Percentiles rank a stretch among this genome's conserved stretches.
Evolutionary conservation across 2,888 invertebrate genomes (phyloP).

Genomic region (Agapetus fuscipes): DNA sequence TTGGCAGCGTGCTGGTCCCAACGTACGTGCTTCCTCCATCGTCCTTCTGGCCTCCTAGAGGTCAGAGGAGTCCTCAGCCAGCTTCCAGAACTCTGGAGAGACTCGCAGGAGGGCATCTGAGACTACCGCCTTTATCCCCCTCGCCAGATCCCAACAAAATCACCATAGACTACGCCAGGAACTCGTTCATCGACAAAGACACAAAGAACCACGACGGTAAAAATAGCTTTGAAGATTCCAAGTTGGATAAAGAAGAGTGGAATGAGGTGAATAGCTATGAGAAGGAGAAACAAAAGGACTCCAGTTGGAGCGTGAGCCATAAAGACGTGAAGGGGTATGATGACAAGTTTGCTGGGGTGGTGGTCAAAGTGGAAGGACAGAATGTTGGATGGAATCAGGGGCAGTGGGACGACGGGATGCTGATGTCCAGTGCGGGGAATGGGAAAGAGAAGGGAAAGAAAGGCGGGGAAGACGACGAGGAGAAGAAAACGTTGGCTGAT

Average conservation of each 20-base stretch:
- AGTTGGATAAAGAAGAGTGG: conserved; percentile 4
- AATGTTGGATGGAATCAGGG: conserved; percentile 44
- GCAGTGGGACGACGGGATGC: conserved; percentile 56
- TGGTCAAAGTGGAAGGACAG: conserved; percentile 39
- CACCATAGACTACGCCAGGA: conserved; percentile 16
- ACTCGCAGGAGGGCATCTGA: conserved; percentile 59
- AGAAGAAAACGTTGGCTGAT: conserved; percentile 77
- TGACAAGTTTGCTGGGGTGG: conserved; percentile 35
- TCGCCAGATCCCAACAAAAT: conserved; percentile 6
- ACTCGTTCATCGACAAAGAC: conserved; percentile 23
- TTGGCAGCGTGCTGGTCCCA: conserved; percentile 42
- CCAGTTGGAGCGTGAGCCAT: conserved; percentile 31
- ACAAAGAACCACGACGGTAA: conserved; percentile 30
- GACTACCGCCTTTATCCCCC: conserved; percentile 25
- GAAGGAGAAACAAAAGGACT: conserved; percentile 33
- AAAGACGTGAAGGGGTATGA: conserved; percentile 27
- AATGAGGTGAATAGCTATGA: conserved; percentile 37
- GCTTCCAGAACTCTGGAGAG: conserved; percentile 50
- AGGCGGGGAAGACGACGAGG: conserved; percentile 52
- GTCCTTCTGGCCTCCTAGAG: conserved; percentile 36
- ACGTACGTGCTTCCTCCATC: conserved; percentile 44
- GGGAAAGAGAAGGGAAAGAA: conserved; percentile 45
- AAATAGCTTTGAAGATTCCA: conserved; percentile 7
- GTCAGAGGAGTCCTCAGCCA: conserved; percentile 39
- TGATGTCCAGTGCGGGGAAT: conserved; percentile 59